Conservation (phyloP, 2,797 vertebrate species). For the Apogon talboti region DNA sequence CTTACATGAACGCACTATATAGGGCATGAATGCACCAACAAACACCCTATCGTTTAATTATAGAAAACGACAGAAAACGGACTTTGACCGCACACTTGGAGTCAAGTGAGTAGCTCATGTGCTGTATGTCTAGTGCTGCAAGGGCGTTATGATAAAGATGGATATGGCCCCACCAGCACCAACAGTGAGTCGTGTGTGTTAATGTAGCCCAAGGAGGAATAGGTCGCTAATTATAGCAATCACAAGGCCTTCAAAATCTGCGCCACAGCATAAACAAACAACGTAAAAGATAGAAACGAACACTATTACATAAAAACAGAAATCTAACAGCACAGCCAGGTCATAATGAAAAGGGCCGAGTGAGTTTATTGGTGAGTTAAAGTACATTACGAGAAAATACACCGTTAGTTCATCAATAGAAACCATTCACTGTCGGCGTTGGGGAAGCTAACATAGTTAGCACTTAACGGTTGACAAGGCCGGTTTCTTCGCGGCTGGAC, state of each 20-base stretch:
- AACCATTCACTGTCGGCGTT: constrained; percentile 11
- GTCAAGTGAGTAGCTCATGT: neutral
- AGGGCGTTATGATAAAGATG: constrained; percentile 7
- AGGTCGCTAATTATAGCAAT: constrained; percentile 35
- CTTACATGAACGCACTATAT: neutral
- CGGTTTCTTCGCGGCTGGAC: neutral
- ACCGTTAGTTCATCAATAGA: neutral
- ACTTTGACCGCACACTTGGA: neutral
- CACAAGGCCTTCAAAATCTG: constrained; percentile 50
- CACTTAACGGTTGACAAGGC: neutral
- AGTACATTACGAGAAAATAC: neutral
- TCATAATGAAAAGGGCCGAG: accelerated
- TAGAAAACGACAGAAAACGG: neutral
- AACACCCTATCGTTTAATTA: neutral
- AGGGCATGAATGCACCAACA: neutral
- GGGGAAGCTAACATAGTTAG: constrained; percentile 38
- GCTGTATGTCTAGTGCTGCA: neutral
- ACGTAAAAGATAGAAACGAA: accelerated
- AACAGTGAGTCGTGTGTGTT: constrained; percentile 26
- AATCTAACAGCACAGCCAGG: accelerated
- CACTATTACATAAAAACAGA: accelerated
- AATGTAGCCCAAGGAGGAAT: constrained; percentile 17
- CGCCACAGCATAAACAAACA: constrained; percentile 43
- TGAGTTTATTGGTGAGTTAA: neutral
- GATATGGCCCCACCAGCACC: constrained; percentile 9